phyloP scores from a whole-genome alignment of 2,797 vertebrate species.

The Rhinella marina region DNA sequence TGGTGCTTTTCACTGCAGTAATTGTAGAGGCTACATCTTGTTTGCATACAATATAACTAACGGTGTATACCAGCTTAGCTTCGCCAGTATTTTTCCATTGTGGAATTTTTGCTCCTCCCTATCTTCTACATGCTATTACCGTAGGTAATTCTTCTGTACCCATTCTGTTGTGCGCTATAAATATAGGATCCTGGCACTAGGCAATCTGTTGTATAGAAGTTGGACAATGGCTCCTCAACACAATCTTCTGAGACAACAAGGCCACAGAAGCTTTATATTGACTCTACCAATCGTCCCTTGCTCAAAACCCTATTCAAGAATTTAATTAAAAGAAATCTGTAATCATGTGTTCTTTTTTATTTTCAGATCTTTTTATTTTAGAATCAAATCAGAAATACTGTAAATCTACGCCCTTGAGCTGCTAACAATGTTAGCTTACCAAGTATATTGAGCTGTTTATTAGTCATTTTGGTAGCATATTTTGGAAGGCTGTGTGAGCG shows the following conservation, averaged over 20 bases:
- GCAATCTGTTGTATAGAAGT: neutral
- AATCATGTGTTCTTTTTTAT: neutral
- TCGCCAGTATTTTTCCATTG: neutral
- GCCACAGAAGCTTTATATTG: neutral
- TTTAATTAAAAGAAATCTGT: neutral
- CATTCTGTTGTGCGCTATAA: neutral
- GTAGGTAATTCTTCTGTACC: no score
- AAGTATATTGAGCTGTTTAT: no score
- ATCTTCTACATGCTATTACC: no score
- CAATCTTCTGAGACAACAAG: neutral
- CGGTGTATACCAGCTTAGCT: neutral
- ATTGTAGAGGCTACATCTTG: neutral
- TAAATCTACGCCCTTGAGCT: no score
- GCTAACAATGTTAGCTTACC: no score
- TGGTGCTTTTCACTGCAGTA: neutral
- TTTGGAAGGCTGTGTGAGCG: no score
- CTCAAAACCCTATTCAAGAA: neutral
- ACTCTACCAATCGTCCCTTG: neutral
- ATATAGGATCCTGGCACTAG: neutral
- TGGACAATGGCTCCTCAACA: neutral
- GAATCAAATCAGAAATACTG: neutral
- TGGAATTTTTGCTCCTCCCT: neutral
- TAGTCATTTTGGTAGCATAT: no score
- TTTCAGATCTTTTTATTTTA: neutral
- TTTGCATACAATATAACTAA: neutral